These are phyloP conservation scores for Sapajus apella DNA, from an alignment of 2,113 vertebrate species.

Conservation along the genomic window DNA sequence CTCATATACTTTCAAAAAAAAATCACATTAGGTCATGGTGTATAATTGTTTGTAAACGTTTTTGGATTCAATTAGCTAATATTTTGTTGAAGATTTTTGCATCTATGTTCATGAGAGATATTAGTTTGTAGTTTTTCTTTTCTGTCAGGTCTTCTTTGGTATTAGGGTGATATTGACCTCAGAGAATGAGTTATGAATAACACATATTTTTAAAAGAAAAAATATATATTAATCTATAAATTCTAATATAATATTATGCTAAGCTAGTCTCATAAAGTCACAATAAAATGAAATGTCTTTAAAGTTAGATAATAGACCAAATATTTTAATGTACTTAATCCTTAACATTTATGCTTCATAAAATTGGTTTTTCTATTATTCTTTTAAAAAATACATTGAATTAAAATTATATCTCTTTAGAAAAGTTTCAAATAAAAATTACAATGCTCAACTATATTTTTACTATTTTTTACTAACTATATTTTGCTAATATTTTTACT, in stretches of 20 bases:
- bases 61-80: not conserved
- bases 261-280: not conserved
- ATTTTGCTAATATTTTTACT: constrained; percentile 76
- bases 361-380: constrained; percentile 80
- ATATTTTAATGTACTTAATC: constrained; percentile 71
- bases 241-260: not conserved
- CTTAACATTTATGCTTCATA: constrained; percentile 80
- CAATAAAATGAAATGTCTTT: constrained; percentile 57
- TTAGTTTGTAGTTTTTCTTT: not conserved
- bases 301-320: constrained; percentile 61
- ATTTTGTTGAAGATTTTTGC: not conserved
- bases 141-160: not conserved
- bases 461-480: too few relatives aligned
- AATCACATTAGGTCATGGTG: not conserved
- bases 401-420: constrained; percentile 81
- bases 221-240: not conserved
- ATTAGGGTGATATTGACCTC: not conserved
- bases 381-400: constrained; percentile 81
- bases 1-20: not conserved
- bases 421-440: constrained; percentile 81
- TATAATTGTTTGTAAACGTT: not conserved
- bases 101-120: not conserved
- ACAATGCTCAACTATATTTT: constrained; percentile 65
- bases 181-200: not conserved
- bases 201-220: not conserved